Evolutionary conservation across 1,140 invertebrate species (phyloP).

Genomic region (Ips typographus): DNA sequence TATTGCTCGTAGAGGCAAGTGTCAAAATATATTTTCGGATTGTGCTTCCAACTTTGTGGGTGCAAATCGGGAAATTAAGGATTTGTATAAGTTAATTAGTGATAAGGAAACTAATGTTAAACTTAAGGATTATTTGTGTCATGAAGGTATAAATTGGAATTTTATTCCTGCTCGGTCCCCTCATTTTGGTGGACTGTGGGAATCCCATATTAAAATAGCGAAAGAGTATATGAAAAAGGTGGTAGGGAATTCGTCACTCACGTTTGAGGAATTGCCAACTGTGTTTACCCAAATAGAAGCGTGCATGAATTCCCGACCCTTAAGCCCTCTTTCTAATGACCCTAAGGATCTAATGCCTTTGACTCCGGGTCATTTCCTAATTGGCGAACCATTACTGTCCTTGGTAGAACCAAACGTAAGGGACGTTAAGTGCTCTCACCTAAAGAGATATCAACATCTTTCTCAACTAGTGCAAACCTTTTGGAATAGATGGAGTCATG

Average conservation of each 20-base stretch:
- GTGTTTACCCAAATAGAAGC: no score
- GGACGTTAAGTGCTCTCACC: not conserved
- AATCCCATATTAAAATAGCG: no score
- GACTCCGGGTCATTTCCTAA: conserved; percentile 38
- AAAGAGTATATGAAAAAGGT: no score
- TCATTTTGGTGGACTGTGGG: no score
- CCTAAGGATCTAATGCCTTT: conserved; percentile 36
- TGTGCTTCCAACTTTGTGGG: conserved; percentile 36
- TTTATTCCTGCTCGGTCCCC: no score
- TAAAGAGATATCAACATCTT: conserved; percentile 16
- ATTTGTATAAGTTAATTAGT: not conserved
- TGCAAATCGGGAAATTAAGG: conserved; percentile 19
- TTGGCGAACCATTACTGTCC: conserved; percentile 35
- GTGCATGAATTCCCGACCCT: no score
- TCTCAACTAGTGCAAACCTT: conserved; percentile 12
- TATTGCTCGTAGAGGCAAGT: no score
- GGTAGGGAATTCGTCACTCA: no score
- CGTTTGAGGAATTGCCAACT: no score
- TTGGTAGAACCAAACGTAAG: not conserved
- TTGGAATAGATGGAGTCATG: no score
- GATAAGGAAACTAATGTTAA: not conserved
- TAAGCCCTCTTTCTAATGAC: conserved; percentile 32
- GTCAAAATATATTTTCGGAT: no score
- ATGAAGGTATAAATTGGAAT: conserved; percentile 10
- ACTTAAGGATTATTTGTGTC: not conserved